These are phyloP conservation scores for Heliconius hewitsoni DNA, from an alignment of 1,140 invertebrate species.

Conservation along the genomic window DNA sequence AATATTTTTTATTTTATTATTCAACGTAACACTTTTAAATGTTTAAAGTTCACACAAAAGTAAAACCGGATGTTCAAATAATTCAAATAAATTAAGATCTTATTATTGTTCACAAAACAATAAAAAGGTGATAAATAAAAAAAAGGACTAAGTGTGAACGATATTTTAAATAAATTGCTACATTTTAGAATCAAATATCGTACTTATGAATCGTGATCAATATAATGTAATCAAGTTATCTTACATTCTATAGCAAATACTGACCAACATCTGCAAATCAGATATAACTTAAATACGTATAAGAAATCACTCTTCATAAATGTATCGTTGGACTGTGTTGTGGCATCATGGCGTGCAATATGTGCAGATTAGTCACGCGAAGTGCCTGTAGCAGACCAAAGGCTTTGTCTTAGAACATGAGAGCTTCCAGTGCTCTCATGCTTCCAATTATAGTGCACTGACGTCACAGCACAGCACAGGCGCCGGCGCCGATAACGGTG, in stretches of 20 bases:
- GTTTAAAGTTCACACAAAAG: not conserved
- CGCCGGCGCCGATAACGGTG: conserved; percentile 60
- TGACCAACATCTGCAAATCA: conserved; percentile 6
- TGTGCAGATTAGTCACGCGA: conserved; percentile 31
- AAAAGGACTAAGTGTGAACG: not conserved
- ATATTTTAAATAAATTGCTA: not conserved
- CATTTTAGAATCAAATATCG: not conserved
- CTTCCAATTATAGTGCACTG: conserved; percentile 57
- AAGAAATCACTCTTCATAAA: conserved; percentile 21
- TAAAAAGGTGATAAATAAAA: not conserved
- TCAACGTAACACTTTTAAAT: not conserved
- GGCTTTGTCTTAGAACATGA: conserved; percentile 36
- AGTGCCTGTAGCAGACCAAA: conserved; percentile 28
- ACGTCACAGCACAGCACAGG: conserved; percentile 61
- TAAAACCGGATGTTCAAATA: not conserved
- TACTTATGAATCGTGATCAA: not conserved
- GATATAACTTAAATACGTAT: conserved; percentile 54
- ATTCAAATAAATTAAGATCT: not conserved
- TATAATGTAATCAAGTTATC: not conserved
- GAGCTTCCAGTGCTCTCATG: conserved; percentile 45
- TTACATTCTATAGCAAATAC: not conserved
- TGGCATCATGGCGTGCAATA: conserved; percentile 40
- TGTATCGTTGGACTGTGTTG: not conserved
- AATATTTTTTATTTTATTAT: not conserved
- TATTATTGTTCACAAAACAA: not conserved